A percentile compares a stretch with the other conserved stretches of the same genome.
Conservation (phyloP, 2,888 invertebrate species). For the Norana najaformis region DNA sequence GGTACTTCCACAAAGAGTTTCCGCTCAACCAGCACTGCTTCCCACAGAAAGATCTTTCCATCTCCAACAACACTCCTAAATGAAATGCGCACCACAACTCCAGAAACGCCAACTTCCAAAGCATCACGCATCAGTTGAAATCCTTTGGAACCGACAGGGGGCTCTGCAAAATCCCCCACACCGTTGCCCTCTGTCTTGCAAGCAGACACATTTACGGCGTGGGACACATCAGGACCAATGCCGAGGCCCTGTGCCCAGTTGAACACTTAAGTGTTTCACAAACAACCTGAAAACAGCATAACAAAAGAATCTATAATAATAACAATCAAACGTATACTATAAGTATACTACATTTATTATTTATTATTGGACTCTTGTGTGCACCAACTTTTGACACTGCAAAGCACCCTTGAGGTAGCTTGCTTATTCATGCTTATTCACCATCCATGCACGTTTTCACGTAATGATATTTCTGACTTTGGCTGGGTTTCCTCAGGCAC, state of each 20-base stretch:
- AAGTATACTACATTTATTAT: no score
- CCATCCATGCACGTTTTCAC: no score
- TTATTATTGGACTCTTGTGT: no score
- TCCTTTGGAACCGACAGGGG: constrained; percentile 29
- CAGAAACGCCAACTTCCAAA: constrained; percentile 1
- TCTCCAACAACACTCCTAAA: constrained; percentile 54
- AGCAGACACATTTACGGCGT: constrained; percentile 69
- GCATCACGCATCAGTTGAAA: constrained; percentile 17
- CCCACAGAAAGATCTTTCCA: constrained; percentile 73
- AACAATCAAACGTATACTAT: not conserved
- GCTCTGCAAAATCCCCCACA: constrained; percentile 70
- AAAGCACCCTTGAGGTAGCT: no score
- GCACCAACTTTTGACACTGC: no score
- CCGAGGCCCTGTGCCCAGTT: constrained; percentile 99
- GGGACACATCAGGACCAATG: constrained; percentile 99
- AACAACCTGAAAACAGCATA: not conserved
- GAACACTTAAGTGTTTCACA: constrained; percentile 67
- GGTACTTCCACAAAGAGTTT: constrained; percentile 88
- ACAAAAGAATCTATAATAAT: not conserved
- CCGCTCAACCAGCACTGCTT: constrained; percentile 75
- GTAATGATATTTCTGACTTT: no score
- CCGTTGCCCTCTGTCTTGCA: constrained; percentile 73
- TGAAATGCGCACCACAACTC: not conserved
- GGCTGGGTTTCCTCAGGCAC: no score
- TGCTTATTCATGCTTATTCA: no score